phyloP scores from a whole-genome alignment of 2,797 vertebrate species.

The Notoglanidium macrostoma region DNA sequence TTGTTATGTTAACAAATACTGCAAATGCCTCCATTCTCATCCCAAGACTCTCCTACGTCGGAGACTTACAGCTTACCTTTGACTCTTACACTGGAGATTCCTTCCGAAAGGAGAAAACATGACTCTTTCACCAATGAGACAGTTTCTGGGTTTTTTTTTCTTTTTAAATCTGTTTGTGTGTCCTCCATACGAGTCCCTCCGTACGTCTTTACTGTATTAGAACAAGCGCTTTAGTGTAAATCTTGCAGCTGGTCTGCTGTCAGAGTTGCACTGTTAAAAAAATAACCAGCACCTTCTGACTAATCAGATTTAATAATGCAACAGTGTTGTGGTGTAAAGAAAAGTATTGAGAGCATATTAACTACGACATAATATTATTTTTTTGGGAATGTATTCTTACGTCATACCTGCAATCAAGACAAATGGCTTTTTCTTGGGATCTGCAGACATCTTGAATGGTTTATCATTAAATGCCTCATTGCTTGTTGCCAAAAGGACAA shows the following conservation, averaged over 20 bases:
- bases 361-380: neutral
- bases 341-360: neutral
- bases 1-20: neutral
- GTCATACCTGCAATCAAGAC: neutral
- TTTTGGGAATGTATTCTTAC: neutral
- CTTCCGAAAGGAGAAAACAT: neutral
- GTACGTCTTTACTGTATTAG: neutral
- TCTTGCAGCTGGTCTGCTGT: neutral
- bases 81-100: neutral
- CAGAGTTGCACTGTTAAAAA: neutral
- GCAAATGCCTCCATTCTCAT: neutral
- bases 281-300: neutral
- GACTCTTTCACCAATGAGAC: neutral
- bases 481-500: neutral
- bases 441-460: neutral
- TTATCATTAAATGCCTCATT: neutral
- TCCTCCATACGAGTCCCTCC: neutral
- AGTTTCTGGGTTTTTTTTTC: neutral
- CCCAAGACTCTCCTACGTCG: neutral
- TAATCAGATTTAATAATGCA: neutral
- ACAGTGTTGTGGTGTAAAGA: neutral
- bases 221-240: neutral
- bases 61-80: neutral
- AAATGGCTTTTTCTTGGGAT: neutral
- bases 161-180: neutral